phyloP scores from a whole-genome alignment of 2,888 invertebrate species.

The Philhelius pedissequus region DNA sequence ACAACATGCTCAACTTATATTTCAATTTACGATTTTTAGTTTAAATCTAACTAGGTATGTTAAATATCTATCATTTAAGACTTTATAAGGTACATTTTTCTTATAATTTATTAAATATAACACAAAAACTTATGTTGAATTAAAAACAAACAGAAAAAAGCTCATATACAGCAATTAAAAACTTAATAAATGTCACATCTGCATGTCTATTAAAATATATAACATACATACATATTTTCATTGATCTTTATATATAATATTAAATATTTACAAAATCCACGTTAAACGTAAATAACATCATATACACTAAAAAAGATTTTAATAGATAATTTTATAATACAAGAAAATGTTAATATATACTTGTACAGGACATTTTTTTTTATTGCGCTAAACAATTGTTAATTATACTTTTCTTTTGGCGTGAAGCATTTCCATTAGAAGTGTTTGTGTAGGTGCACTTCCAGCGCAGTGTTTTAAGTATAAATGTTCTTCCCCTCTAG shows the following conservation, averaged over 20 bases:
- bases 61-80: conserved; percentile 65
- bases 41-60: conserved; percentile 58
- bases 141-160: conserved; percentile 51
- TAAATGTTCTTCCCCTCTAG: conserved; percentile 95
- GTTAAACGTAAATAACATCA: conserved; percentile 65
- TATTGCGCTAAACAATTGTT: conserved; percentile 15
- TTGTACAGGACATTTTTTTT: conserved; percentile 38
- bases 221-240: conserved; percentile 19
- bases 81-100: conserved; percentile 71
- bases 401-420: conserved; percentile 90
- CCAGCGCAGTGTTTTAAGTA: conserved; percentile 97
- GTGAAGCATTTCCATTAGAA: conserved; percentile 99
- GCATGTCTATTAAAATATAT: conserved; percentile 34
- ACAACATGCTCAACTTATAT: conserved; percentile 64
- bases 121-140: conserved; percentile 59
- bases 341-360: conserved; percentile 60
- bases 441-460: conserved; percentile 97
- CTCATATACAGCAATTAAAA: conserved; percentile 41
- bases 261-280: conserved; percentile 55
- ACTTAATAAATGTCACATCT: conserved; percentile 60
- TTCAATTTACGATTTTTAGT: conserved; percentile 54
- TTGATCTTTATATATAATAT: conserved; percentile 6
- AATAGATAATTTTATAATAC: conserved; percentile 58
- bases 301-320: conserved; percentile 66
- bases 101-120: conserved; percentile 70